Evolutionary conservation across 53 echinoderm and acorn worm genomes (phyloP).

Genomic region (Arbacia lixula): DNA sequence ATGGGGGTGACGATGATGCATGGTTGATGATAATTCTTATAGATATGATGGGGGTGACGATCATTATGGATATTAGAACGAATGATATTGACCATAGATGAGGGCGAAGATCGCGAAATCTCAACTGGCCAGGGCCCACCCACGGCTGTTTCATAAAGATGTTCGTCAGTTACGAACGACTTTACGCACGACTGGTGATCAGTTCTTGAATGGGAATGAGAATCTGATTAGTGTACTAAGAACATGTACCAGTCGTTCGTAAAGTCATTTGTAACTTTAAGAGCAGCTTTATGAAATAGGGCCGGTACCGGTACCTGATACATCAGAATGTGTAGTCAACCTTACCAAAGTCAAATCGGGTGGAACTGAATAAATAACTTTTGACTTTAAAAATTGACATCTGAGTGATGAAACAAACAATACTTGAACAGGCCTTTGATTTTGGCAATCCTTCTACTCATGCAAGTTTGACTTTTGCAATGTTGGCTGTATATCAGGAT

Average conservation of each 20-base stretch:
- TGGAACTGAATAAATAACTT: background rate
- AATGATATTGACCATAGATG: background rate
- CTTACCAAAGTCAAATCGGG: background rate
- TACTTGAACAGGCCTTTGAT: slow-evolving; percentile 12
- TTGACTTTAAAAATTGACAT: background rate
- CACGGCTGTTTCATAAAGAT: too few relatives aligned
- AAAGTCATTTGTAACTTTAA: background rate
- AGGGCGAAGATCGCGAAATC: too few relatives aligned
- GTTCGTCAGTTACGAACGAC: too few relatives aligned
- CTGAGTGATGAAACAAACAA: background rate
- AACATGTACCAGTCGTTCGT: background rate
- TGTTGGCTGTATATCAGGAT: slow-evolving; percentile 12
- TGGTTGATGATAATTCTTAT: too few relatives aligned
- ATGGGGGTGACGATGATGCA: background rate
- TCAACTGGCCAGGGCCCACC: too few relatives aligned
- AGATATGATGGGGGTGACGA: background rate
- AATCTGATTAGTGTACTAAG: too few relatives aligned
- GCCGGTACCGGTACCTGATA: too few relatives aligned
- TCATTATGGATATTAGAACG: background rate
- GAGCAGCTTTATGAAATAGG: too few relatives aligned
- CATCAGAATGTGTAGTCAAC: slow-evolving; percentile 7
- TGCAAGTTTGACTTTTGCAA: slow-evolving; percentile 21
- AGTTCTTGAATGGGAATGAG: background rate
- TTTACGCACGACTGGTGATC: too few relatives aligned
- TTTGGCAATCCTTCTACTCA: slow-evolving; percentile 14